Base-by-base conservation (phyloP, 1,140 invertebrate species). In the Sweltsa coloradensis region DNA sequence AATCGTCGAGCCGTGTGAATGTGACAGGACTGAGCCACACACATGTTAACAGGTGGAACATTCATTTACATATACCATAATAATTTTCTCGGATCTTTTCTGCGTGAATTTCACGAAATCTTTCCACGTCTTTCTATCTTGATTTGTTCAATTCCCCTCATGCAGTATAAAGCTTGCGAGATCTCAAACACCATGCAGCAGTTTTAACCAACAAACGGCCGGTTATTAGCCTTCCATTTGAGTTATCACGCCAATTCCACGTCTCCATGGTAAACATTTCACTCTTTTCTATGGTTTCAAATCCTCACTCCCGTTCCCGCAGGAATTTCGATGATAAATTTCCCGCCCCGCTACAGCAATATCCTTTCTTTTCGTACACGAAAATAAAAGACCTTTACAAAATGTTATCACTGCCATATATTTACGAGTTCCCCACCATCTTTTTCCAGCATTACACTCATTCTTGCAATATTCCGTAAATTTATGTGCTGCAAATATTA, bases 391-490 rank as follows among this genome's bases (percentile, higher is more conserved):
- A 41, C 48, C 50, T 59, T 59, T 56, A 57, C 55, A 57, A n/a
- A 58, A 57, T 57, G 57, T 57, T 57, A 59, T 57, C 54, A 55
- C 55, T 51, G 55, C 56, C 54, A 57, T 57, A 53, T 55, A 58
- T 58, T 60, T 58, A 59, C 57, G 55, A 53, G 52, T 45, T 41
- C 45, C 50, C 46, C 51, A 47, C 51, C 50, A 26, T 44, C 45
- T 41, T 52, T 50, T 54, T 43, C 52, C 50, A 43, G 49, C 50
- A 42, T 52, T 50, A 51, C 47, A 50, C 55, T 53, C 55, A 49
- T 56, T 56, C 55, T 54, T 52, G 51, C 44, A 54, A 54, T 51
- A 54, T 53, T 48, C 37, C 40, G 48, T 50, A 47, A 56, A 56
- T 56, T 56, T 56, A 56, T 56, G 55, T 56, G 53, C 49, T 23